Evolutionary conservation across 2,797 vertebrate species (phyloP).

Genomic region (Melanotaenia boesemani): DNA sequence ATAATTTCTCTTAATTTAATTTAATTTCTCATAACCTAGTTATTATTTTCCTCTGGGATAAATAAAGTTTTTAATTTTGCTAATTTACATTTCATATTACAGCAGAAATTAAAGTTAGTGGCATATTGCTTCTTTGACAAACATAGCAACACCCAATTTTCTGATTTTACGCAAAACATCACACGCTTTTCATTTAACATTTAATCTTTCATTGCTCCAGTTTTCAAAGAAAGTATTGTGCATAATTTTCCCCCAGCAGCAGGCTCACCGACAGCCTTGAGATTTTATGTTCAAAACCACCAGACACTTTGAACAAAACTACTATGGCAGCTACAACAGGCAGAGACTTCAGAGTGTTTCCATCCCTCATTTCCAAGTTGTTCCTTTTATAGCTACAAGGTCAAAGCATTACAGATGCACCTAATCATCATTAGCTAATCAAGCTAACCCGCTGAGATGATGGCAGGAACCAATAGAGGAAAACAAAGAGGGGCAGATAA

Average conservation of each 20-base stretch:
- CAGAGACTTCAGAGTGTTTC: background rate
- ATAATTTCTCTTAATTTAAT: background rate
- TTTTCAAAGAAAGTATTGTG: background rate
- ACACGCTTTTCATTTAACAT: background rate
- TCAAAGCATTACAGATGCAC: slow-evolving; percentile 25
- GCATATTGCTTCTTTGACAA: background rate
- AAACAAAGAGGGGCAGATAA: slow-evolving; percentile 2
- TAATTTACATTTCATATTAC: background rate
- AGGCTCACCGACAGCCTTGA: background rate
- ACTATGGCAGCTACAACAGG: background rate
- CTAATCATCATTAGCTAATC: slow-evolving; percentile 38
- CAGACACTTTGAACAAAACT: background rate
- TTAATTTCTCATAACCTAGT: no score
- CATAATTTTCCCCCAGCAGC: slow-evolving; percentile 1
- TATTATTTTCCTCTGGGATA: background rate
- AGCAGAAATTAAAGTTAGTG: background rate
- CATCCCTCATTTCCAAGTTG: background rate
- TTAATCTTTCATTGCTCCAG: background rate
- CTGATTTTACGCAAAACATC: slow-evolving; percentile 4
- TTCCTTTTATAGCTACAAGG: slow-evolving; percentile 23
- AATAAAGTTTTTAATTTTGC: background rate
- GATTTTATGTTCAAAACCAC: background rate
- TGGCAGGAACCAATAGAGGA: background rate
- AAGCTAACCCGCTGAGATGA: slow-evolving; percentile 30
- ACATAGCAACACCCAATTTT: background rate